phyloP scores from a whole-genome alignment of 2,888 invertebrate genomes.

The Eupithecia pulchellata region DNA sequence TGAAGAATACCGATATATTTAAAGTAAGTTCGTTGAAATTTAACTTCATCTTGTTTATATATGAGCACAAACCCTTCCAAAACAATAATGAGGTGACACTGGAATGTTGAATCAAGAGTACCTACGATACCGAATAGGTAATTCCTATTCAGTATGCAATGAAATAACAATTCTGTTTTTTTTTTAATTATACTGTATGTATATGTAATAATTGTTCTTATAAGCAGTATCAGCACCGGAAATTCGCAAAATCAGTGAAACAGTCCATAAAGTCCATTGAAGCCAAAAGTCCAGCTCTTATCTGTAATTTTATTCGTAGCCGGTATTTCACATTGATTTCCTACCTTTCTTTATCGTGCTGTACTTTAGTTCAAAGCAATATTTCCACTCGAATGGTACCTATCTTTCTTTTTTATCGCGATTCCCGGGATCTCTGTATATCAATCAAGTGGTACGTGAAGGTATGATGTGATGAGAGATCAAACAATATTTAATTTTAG shows the following conservation, averaged over 20 bases:
- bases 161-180: too few species aligned
- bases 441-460: slow-evolving; percentile 40
- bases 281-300: slow-evolving; percentile 20
- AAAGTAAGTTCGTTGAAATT: background rate
- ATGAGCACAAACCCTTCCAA: background rate
- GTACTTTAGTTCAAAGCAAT: slow-evolving; percentile 44
- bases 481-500: slow-evolving; percentile 44
- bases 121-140: too few species aligned
- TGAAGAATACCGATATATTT: background rate
- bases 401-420: slow-evolving; percentile 46
- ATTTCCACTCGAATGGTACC: slow-evolving; percentile 43
- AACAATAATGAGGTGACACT: background rate
- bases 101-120: too few species aligned
- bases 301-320: slow-evolving; percentile 28
- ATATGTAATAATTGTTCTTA: background rate
- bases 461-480: slow-evolving; percentile 46
- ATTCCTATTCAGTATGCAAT: background rate
- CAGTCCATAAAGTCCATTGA: background rate
- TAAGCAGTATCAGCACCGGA: background rate
- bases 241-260: background rate
- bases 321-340: slow-evolving; percentile 28
- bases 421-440: slow-evolving; percentile 44
- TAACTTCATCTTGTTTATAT: background rate
- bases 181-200: too few species aligned
- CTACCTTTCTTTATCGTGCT: slow-evolving; percentile 29